A percentile compares a stretch with the other conserved stretches of the same genome.
These are phyloP conservation scores for Callosobruchus maculatus DNA, from an alignment of 2,888 invertebrate species.

Conservation along the genomic window DNA sequence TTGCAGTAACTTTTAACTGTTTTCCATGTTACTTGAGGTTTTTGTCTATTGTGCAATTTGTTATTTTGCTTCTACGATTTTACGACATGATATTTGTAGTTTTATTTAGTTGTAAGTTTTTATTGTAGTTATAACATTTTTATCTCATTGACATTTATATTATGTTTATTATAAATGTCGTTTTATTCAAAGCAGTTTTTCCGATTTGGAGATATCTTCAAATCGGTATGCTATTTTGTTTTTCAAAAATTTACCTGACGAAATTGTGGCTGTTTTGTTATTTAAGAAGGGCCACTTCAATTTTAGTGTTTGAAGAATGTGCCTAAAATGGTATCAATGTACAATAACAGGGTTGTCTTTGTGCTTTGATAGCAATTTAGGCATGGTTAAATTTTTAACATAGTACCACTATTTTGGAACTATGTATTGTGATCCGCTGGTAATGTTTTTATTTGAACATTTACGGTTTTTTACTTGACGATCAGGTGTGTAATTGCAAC, in stretches of 20 bases:
- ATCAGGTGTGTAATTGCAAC: too few species aligned
- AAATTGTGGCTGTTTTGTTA: not conserved
- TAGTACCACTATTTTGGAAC: not conserved
- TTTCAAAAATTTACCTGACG: not conserved
- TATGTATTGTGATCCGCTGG: not conserved
- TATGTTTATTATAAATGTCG: slow-evolving; percentile 19
- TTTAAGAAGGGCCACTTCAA: not conserved
- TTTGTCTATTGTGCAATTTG: not conserved
- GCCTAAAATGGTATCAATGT: not conserved
- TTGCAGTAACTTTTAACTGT: too few species aligned
- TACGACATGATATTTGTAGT: slow-evolving; percentile 30
- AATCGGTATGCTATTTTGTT: not conserved
- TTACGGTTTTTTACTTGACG: too few species aligned
- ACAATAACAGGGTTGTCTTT: not conserved
- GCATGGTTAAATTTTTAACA: not conserved
- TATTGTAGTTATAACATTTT: slow-evolving; percentile 11
- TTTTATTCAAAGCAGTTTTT: not conserved
- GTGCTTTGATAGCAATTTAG: not conserved
- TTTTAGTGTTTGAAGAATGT: not conserved
- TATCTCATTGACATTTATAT: slow-evolving; percentile 19
- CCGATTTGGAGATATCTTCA: not conserved
- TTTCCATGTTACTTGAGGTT: not conserved
- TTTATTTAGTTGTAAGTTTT: slow-evolving; percentile 15
- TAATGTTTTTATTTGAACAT: too few species aligned
- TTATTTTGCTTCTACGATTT: slow-evolving; percentile 27